Evolutionary conservation across 2,888 invertebrate genomes (phyloP).

Genomic region (Neoaliturus tenellus): DNA sequence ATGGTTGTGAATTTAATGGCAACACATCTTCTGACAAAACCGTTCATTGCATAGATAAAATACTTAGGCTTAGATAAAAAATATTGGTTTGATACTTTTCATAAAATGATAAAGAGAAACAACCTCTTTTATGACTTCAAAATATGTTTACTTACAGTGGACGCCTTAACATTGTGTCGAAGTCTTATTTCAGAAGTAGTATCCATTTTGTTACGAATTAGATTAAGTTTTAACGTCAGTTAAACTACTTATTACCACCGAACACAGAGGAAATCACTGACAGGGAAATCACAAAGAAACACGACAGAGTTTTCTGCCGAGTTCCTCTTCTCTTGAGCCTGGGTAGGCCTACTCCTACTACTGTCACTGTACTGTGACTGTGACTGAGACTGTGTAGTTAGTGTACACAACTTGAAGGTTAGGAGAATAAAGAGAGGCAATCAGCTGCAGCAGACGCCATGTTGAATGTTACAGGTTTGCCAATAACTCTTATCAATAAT

Average conservation of each 20-base stretch:
- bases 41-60: too few relatives aligned
- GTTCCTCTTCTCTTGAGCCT: too few relatives aligned
- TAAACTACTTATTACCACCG: neutral
- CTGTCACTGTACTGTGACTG: neutral
- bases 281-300: neutral
- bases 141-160: neutral
- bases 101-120: too few relatives aligned
- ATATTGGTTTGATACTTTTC: too few relatives aligned
- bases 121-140: too few relatives aligned
- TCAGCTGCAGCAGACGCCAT: neutral
- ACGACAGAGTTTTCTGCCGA: neutral
- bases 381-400: too few relatives aligned
- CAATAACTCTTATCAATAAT: too few relatives aligned
- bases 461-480: neutral
- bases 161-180: conserved; percentile 1
- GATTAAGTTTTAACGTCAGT: neutral
- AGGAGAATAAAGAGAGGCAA: neutral
- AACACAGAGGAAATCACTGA: neutral
- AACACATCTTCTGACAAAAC: too few relatives aligned
- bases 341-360: too few relatives aligned
- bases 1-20: too few relatives aligned
- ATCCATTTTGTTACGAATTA: neutral
- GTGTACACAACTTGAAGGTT: neutral
- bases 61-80: too few relatives aligned
- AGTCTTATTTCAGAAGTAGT: conserved; percentile 42